Conservation (phyloP, 1,140 invertebrate genomes). For the Zaprionus taronus region DNA sequence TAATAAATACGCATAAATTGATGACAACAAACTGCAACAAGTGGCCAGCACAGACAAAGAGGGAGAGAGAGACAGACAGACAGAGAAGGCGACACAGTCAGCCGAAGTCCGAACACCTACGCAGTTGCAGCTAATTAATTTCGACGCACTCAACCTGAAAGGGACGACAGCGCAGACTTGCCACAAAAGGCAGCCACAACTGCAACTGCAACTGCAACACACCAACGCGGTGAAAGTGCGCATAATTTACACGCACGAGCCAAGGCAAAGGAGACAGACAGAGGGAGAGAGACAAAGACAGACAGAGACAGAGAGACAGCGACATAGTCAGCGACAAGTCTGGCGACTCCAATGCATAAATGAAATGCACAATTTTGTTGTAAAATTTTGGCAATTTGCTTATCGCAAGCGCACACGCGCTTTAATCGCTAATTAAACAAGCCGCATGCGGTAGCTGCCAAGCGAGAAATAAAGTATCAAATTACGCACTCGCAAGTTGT, state of each 20-base stretch:
- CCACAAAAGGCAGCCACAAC: conserved; percentile 33
- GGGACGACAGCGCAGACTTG: conserved; percentile 38
- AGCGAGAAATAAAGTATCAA: conserved; percentile 42
- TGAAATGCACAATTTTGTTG: conserved; percentile 67
- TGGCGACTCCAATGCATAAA: conserved; percentile 32
- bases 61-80: no score
- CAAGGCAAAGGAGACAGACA: conserved; percentile 15
- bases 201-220: conserved; percentile 22
- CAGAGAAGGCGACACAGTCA: background rate
- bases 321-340: background rate
- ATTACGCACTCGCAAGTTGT: conserved; percentile 56
- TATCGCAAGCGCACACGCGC: conserved; percentile 46
- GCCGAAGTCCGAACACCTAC: conserved; percentile 51
- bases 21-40: conserved; percentile 62
- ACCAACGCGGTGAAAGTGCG: conserved; percentile 71
- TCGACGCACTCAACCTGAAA: conserved; percentile 64
- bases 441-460: conserved; percentile 67
- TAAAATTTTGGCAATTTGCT: conserved; percentile 70
- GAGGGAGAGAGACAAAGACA: background rate
- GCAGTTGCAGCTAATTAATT: conserved; percentile 71
- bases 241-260: conserved; percentile 73
- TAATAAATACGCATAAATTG: conserved; percentile 74
- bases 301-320: background rate
- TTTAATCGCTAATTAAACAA: conserved; percentile 71
- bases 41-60: conserved; percentile 11